These are phyloP conservation scores for Lucifuga dentata DNA, from an alignment of 2,113 vertebrate genomes.

Conservation along the genomic window DNA sequence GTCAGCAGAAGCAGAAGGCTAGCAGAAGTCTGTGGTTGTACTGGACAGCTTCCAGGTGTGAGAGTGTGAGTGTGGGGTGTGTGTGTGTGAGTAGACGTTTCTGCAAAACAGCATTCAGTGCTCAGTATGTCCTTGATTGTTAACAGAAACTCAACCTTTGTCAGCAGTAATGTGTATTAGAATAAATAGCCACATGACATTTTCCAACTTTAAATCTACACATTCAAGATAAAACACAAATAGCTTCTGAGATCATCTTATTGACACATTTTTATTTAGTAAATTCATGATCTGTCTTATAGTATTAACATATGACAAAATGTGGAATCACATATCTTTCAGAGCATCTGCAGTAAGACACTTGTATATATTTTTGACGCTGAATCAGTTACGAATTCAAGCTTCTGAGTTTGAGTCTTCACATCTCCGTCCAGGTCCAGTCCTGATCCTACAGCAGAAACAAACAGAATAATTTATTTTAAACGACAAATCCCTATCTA, in stretches of 20 bases:
- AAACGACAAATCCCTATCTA: neutral
- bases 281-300: neutral
- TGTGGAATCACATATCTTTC: constrained; percentile 32
- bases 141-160: too few species aligned
- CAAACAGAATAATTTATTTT: neutral
- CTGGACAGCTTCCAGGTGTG: too few species aligned
- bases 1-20: too few species aligned
- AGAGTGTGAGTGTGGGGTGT: too few species aligned
- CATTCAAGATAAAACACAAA: constrained; percentile 38
- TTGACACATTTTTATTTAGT: constrained; percentile 21
- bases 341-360: constrained; percentile 39
- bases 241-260: constrained; percentile 24
- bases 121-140: too few species aligned
- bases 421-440: constrained; percentile 90
- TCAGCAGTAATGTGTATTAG: too few species aligned
- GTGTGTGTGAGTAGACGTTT: too few species aligned
- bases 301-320: constrained; percentile 34
- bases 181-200: too few species aligned
- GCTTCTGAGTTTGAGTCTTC: constrained; percentile 46
- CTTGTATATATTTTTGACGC: constrained; percentile 5
- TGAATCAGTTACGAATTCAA: constrained; percentile 48
- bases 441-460: constrained; percentile 86
- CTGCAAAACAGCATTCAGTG: too few species aligned
- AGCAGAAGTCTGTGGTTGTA: too few species aligned
- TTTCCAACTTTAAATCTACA: constrained; percentile 28